Conservation (phyloP, 2,888 invertebrate genomes). For the Capitulum mitella region DNA sequence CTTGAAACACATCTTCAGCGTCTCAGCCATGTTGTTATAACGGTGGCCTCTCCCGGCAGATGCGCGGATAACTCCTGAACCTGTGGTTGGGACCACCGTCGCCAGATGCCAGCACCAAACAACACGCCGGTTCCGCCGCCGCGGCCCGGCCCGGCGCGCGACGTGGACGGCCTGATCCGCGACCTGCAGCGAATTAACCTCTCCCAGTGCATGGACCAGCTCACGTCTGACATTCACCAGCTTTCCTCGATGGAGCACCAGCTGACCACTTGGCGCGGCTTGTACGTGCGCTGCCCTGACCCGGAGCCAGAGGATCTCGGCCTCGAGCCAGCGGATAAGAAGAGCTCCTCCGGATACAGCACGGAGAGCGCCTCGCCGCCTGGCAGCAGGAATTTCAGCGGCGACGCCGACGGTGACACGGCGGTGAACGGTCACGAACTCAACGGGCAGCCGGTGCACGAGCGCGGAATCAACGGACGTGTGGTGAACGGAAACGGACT, state of each 20-base stretch:
- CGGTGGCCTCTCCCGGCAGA: no score
- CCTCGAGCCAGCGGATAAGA: background rate
- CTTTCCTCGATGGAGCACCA: slow-evolving; percentile 5
- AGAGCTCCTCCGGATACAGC: slow-evolving; percentile 24
- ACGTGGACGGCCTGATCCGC: slow-evolving; percentile 20
- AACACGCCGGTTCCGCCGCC: background rate
- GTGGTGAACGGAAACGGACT: background rate
- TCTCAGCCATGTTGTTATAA: no score
- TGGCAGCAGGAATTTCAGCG: background rate
- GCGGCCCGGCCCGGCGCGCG: background rate
- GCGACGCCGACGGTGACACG: background rate
- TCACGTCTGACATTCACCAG: background rate
- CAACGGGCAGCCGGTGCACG: no score
- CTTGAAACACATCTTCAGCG: no score
- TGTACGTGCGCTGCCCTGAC: slow-evolving; percentile 5
- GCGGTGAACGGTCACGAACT: no score
- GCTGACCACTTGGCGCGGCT: background rate
- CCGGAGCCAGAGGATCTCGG: background rate
- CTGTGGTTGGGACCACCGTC: background rate
- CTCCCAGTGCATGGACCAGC: slow-evolving; percentile 23
- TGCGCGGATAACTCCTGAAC: no score
- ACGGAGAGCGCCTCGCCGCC: slow-evolving; percentile 6
- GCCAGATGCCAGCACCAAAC: slow-evolving; percentile 3
- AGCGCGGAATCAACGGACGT: background rate
- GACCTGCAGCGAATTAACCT: slow-evolving; percentile 24